These are phyloP conservation scores for Lucinisca nassula DNA, from an alignment of 2,888 invertebrate species.

Conservation along the genomic window DNA sequence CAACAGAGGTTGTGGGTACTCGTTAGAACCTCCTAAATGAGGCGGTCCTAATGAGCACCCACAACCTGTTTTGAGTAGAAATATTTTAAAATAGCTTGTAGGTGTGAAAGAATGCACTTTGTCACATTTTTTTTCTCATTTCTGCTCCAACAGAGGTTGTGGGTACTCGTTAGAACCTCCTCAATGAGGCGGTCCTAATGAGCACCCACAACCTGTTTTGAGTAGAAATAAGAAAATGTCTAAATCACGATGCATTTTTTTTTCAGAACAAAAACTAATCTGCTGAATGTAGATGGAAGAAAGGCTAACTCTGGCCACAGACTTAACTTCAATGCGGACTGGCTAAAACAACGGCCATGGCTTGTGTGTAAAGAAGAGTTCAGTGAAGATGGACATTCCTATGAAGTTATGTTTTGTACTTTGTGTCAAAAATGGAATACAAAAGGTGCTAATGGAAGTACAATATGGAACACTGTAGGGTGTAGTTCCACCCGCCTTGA, in stretches of 20 bases:
- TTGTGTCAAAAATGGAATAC: neutral
- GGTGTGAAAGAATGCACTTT: too few species aligned
- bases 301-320: neutral
- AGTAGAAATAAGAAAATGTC: too few species aligned
- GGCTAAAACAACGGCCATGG: constrained; percentile 8
- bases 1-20: too few species aligned
- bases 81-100: too few species aligned
- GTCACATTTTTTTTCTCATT: too few species aligned
- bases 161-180: too few species aligned
- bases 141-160: too few species aligned
- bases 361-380: constrained; percentile 4
- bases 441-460: constrained; percentile 3
- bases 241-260: neutral
- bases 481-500: neutral
- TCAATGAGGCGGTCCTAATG: too few species aligned
- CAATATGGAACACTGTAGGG: neutral
- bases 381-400: constrained; percentile 1
- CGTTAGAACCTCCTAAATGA: too few species aligned
- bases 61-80: too few species aligned
- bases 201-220: too few species aligned
- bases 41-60: too few species aligned
- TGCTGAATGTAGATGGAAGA: neutral
- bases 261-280: neutral
- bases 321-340: neutral
- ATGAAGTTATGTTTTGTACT: constrained; percentile 1